These are phyloP conservation scores for Steinernema khuongi DNA, from an alignment of 1,140 invertebrate genomes.

Conservation along the genomic window DNA sequence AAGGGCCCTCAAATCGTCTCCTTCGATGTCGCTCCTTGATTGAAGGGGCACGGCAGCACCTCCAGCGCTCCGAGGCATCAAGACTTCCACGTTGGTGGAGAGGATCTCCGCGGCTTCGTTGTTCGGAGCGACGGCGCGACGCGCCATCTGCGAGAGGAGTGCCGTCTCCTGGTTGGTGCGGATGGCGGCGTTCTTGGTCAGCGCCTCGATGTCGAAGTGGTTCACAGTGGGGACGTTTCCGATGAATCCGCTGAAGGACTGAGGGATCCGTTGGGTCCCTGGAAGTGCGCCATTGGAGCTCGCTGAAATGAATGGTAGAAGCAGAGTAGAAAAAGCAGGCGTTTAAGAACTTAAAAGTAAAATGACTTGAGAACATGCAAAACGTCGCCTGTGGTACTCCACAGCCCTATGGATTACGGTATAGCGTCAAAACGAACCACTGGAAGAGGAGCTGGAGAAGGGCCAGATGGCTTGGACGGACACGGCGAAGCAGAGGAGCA, in stretches of 20 bases:
- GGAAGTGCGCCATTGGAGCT: neutral
- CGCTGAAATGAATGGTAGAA: neutral
- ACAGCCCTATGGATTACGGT: too few relatives aligned
- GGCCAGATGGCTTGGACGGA: neutral
- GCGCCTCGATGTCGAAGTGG: constrained; percentile 4
- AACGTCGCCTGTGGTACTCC: neutral
- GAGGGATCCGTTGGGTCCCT: constrained; percentile 2
- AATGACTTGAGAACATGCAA: too few relatives aligned
- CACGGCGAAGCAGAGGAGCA: neutral
- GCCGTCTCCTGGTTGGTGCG: neutral
- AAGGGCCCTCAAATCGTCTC: neutral
- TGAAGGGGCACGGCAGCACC: neutral
- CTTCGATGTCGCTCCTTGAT: neutral
- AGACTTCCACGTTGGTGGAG: neutral
- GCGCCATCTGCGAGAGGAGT: neutral
- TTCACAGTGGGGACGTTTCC: neutral
- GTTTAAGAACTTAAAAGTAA: neutral
- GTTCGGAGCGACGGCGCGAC: neutral
- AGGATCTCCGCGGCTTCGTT: neutral
- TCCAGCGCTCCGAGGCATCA: neutral
- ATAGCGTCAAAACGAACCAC: too few relatives aligned
- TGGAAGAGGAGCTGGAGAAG: neutral
- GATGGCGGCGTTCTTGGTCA: constrained; percentile 7
- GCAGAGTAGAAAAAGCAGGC: neutral
- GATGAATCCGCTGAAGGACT: neutral